Conservation (phyloP, 2,113 vertebrate species). For the Crotalus tigris region DNA sequence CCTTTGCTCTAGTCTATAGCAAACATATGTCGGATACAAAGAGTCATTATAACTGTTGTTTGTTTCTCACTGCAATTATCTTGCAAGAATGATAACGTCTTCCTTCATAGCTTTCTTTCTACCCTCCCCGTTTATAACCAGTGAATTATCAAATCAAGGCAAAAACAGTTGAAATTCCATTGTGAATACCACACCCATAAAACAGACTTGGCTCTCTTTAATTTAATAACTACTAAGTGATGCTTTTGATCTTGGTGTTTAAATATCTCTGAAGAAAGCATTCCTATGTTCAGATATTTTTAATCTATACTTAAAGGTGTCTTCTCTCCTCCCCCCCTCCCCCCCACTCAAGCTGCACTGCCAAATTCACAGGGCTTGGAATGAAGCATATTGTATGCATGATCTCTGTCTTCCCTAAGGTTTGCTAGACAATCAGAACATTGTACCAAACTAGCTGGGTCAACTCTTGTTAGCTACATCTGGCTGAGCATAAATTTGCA, state of each 20-base stretch:
- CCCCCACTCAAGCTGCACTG: conserved; percentile 38
- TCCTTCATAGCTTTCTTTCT: conserved; percentile 34
- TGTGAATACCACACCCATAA: conserved; percentile 44
- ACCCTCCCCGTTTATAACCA: conserved; percentile 43
- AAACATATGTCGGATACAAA: conserved; percentile 35
- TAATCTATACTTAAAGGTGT: conserved; percentile 46
- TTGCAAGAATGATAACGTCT: conserved; percentile 31
- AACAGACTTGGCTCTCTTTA: conserved; percentile 51
- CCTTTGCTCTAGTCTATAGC: conserved; percentile 19
- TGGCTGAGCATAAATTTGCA: background rate
- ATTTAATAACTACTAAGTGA: conserved; percentile 41
- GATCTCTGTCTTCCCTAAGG: background rate
- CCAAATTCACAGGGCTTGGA: conserved; percentile 28
- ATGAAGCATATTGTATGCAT: conserved; percentile 5
- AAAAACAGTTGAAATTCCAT: conserved; percentile 48
- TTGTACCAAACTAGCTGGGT: background rate
- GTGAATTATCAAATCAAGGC: conserved; percentile 36
- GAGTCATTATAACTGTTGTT: conserved; percentile 42
- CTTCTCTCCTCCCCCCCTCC: conserved; percentile 39
- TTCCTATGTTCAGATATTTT: conserved; percentile 30
- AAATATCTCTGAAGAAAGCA: conserved; percentile 56
- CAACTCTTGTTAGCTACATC: background rate
- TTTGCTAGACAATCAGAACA: background rate
- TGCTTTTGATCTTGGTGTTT: conserved; percentile 59
- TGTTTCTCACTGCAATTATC: conserved; percentile 50